Evolutionary conservation across 2,888 invertebrate species (phyloP).

Genomic region (Harpalus rubripes): DNA sequence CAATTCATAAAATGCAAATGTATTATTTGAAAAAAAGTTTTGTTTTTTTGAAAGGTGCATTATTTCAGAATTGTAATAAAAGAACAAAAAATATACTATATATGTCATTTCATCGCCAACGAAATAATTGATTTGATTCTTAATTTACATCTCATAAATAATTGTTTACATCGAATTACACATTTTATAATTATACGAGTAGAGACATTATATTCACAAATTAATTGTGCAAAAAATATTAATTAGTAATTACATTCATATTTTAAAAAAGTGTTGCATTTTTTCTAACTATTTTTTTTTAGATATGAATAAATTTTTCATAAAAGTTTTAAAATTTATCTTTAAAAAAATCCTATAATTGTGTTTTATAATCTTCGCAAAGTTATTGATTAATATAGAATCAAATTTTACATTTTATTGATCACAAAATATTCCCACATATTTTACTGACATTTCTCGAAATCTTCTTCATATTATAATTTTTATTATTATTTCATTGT

Average conservation of each 20-base stretch:
- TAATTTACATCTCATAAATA: too few species aligned
- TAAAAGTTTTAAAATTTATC: not conserved
- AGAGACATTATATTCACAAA: too few species aligned
- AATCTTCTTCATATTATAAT: not conserved
- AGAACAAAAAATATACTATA: too few species aligned
- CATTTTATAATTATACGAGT: too few species aligned
- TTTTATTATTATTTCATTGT: not conserved
- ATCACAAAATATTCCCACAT: not conserved
- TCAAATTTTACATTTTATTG: conserved; percentile 29
- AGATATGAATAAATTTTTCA: not conserved
- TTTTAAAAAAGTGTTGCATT: not conserved
- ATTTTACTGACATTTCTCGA: not conserved
- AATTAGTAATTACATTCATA: too few species aligned
- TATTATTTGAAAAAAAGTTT: too few species aligned
- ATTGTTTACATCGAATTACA: too few species aligned
- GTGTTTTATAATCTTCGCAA: conserved; percentile 8
- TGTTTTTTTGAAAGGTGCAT: too few species aligned
- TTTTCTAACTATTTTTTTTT: not conserved
- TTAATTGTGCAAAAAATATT: too few species aligned
- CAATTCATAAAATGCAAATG: not conserved
- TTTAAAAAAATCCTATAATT: not conserved
- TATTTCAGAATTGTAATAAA: too few species aligned
- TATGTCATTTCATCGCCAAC: too few species aligned
- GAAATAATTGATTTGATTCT: too few species aligned
- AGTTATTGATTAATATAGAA: conserved; percentile 19